Evolutionary conservation across 2,888 invertebrate genomes (phyloP).

Genomic region (Rotaria macrura): DNA sequence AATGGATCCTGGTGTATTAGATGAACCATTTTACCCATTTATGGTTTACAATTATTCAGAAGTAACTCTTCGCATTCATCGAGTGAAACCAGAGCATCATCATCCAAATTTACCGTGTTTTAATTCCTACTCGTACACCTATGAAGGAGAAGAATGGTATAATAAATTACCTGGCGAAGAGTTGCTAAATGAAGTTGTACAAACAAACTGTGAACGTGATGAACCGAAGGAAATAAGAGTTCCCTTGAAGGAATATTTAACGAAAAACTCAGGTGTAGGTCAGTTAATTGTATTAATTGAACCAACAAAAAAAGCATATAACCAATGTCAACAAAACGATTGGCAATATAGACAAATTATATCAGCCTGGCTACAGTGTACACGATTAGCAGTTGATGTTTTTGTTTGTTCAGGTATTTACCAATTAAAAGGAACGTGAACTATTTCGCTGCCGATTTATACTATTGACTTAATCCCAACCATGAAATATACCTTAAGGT

Average conservation of each 20-base stretch:
- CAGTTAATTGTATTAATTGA: not conserved
- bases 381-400: not conserved
- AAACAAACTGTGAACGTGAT: constrained; percentile 1
- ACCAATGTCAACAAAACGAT: not conserved
- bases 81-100: not conserved
- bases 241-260: not conserved
- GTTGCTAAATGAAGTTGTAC: not conserved
- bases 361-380: not conserved
- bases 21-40: constrained; percentile 19
- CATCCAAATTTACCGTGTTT: not conserved
- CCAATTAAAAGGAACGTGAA: not conserved
- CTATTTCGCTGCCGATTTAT: not conserved
- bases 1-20: constrained; percentile 18
- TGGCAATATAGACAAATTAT: not conserved
- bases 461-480: not conserved
- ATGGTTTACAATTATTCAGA: constrained; percentile 14
- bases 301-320: not conserved
- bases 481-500: not conserved
- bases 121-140: no score
- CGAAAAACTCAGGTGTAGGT: not conserved
- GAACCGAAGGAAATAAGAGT: not conserved
- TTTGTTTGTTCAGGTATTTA: not conserved
- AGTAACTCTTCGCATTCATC: not conserved
- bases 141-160: not conserved
- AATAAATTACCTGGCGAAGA: not conserved